Evolutionary conservation across 2,113 vertebrate species (phyloP).

Genomic region (Anthoscopus minutus): DNA sequence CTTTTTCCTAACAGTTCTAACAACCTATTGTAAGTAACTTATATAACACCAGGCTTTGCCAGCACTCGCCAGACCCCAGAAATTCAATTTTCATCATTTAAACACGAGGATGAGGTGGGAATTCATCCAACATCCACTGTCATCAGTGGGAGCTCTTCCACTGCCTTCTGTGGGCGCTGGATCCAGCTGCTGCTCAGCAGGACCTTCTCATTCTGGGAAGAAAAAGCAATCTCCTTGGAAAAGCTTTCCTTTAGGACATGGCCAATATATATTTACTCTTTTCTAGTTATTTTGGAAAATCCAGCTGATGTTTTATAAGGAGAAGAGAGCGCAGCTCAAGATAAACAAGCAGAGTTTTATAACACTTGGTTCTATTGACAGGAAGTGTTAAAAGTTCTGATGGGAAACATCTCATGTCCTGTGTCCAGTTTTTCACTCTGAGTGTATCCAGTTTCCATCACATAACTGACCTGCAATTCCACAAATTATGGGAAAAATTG

Average conservation of each 20-base stretch:
- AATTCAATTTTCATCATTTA: not conserved
- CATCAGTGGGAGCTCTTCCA: constrained; percentile 47
- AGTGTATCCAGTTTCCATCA: not conserved
- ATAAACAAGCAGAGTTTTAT: constrained; percentile 18
- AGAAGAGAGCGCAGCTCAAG: not conserved
- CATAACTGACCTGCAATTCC: not conserved
- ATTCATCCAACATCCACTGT: constrained; percentile 11
- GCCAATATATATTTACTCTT: not conserved
- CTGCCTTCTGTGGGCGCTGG: constrained; percentile 19
- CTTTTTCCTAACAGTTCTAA: not conserved
- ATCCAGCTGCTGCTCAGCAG: not conserved
- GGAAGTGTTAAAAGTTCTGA: not conserved
- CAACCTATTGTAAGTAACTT: constrained; percentile 28
- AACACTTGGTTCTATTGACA: not conserved
- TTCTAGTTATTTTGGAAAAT: not conserved
- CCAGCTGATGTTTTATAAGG: not conserved
- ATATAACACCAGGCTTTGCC: constrained; percentile 7
- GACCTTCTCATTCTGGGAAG: constrained; percentile 44
- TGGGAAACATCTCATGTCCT: not conserved
- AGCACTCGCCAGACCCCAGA: not conserved
- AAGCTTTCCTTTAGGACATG: constrained; percentile 55
- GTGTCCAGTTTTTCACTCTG: not conserved
- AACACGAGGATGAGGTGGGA: constrained; percentile 17
- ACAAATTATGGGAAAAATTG: not conserved
- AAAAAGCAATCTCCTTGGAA: constrained; percentile 54